These are phyloP conservation scores for Apomyelois bistriatella DNA, from an alignment of 2,888 invertebrate genomes.

Conservation along the genomic window DNA sequence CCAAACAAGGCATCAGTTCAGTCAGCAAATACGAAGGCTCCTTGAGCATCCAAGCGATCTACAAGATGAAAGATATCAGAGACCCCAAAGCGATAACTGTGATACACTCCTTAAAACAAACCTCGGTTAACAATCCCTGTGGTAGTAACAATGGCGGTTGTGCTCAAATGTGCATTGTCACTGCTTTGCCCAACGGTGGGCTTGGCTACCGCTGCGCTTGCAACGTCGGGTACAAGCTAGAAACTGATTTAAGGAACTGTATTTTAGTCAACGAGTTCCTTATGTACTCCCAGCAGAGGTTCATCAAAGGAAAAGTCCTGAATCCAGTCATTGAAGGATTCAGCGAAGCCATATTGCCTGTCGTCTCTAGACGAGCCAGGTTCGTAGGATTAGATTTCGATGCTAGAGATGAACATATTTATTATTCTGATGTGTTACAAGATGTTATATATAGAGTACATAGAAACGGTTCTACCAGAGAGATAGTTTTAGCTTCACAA, in stretches of 20 bases:
- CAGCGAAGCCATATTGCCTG: slow-evolving; percentile 96
- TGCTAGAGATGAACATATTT: slow-evolving; percentile 93
- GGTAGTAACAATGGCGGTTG: slow-evolving; percentile 93
- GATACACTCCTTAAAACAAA: slow-evolving; percentile 89
- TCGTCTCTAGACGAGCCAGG: slow-evolving; percentile 93
- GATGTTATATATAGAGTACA: slow-evolving; percentile 94
- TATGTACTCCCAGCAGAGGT: slow-evolving; percentile 96
- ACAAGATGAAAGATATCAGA: slow-evolving; percentile 88
- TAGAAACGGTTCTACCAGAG: slow-evolving; percentile 88
- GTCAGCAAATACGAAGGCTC: slow-evolving; percentile 92
- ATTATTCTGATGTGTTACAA: slow-evolving; percentile 98
- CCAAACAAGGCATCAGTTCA: slow-evolving; percentile 92
- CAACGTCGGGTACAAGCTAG: slow-evolving; percentile 90
- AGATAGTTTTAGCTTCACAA: slow-evolving; percentile 95
- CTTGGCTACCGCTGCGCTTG: slow-evolving; percentile 95
- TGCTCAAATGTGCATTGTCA: slow-evolving; percentile 96
- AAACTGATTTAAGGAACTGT: slow-evolving; percentile 88
- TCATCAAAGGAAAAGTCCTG: slow-evolving; percentile 95
- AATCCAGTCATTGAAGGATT: slow-evolving; percentile 94
- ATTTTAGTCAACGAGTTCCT: slow-evolving; percentile 91
- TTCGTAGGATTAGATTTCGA: slow-evolving; percentile 98
- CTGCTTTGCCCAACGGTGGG: slow-evolving; percentile 84
- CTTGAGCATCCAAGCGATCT: slow-evolving; percentile 88
- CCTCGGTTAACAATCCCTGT: slow-evolving; percentile 89
- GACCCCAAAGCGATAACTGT: slow-evolving; percentile 92